Base-by-base conservation (phyloP, 2,888 invertebrate species). In the Acanthosoma haemorrhoidale region DNA sequence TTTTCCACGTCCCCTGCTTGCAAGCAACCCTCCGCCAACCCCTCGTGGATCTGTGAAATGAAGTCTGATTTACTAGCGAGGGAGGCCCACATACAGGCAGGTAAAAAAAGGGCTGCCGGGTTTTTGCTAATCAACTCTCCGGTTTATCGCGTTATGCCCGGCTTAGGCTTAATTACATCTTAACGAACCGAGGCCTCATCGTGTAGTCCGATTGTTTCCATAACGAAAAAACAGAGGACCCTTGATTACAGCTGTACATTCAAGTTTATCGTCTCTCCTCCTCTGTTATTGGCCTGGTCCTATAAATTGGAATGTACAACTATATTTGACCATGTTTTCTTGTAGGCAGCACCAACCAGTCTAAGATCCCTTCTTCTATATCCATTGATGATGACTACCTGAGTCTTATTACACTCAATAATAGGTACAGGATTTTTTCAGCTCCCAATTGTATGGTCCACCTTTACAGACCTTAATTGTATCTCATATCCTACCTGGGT, bases 131-230 rank as follows among this genome's bases (percentile, higher is more conserved):
- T 51, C 51, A 51, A 51, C 51, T n/a, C 25, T 2, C 6, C 25
- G 25, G 25, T 13, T 5, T n/a, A n/a, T n/a, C n/a, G n/a, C n/a
- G n/a, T n/a, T n/a, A n/a, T n/a, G n/a, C n/a, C n/a, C n/a, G n/a
- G n/a, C n/a, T n/a, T n/a, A 21, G 51, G 51, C 51, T 51, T 51
- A 51, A 51, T 51, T 25, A 51, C 51, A 29, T 51, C 51, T 51
- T 51, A 51, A 51, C 51, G 51, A 51, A 51, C n/a, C 29, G 13
- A n/a, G 25, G 25, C 25, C 29, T 51, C 51, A 51, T 51, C 51
- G 25, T 3, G 51, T n/a, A 25, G n/a, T 51, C 21, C 25, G 29
- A 51, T 51, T 51, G 51, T 51, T n/a, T n/a, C n/a, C 25, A n/a
- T 2, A 5, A 25, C 8, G 13, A 21, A 16, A 21, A 43, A 11